Conservation (phyloP, 2,113 vertebrate species). For the Physeter macrocephalus region DNA sequence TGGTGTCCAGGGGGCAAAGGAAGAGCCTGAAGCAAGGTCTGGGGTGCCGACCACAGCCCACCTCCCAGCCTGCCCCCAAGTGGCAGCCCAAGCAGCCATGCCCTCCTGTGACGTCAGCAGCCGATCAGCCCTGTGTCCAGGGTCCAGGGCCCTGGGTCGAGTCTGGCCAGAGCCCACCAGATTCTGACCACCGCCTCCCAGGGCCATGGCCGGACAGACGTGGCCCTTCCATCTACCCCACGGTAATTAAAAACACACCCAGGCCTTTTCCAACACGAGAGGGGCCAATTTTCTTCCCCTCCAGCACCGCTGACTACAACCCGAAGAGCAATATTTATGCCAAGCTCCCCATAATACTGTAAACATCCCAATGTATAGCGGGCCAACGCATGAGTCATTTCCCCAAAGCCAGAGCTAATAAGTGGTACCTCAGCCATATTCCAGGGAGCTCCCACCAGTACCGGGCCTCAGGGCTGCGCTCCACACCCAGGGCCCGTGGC, state of each 20-base stretch:
- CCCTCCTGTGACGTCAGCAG: not conserved
- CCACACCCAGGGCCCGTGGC: conserved; percentile 22
- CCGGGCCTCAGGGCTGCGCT: conserved; percentile 31
- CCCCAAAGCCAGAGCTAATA: conserved; percentile 70
- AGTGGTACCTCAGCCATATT: conserved; percentile 69
- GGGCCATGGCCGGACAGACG: conserved; percentile 26
- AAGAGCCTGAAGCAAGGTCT: not conserved
- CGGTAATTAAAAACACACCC: conserved; percentile 71
- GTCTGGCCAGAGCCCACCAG: not conserved
- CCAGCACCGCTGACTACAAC: conserved; percentile 66
- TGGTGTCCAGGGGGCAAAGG: not conserved
- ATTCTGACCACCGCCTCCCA: not conserved
- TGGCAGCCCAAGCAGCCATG: not conserved
- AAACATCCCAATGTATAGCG: conserved; percentile 70
- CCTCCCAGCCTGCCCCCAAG: not conserved
- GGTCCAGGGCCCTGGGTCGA: not conserved
- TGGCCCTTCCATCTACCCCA: conserved; percentile 46
- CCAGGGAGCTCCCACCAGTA: conserved; percentile 36
- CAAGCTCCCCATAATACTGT: conserved; percentile 73
- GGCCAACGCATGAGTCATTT: conserved; percentile 73
- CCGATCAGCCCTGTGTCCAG: not conserved
- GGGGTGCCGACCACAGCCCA: not conserved
- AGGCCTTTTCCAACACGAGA: conserved; percentile 34
- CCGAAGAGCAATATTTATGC: conserved; percentile 75
- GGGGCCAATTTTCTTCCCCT: conserved; percentile 73